Percentiles rank a stretch among this genome's conserved stretches.
Evolutionary conservation across 2,797 vertebrate genomes (phyloP).

Genomic region (Gambelia wislizenii): DNA sequence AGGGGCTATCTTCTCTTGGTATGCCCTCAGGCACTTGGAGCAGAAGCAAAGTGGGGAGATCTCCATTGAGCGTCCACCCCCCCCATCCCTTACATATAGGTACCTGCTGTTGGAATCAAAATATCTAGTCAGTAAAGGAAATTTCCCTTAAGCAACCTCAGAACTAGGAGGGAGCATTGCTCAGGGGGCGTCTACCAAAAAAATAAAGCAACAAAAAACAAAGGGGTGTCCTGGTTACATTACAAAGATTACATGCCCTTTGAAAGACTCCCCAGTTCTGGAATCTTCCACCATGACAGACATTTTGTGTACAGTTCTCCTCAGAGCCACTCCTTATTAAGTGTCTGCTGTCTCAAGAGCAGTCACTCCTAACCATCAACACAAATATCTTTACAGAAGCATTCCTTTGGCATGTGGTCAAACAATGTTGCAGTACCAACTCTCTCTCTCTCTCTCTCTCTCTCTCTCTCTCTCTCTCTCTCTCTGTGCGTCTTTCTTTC

Average conservation of each 20-base stretch:
- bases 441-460: neutral
- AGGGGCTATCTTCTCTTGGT: fast-evolving
- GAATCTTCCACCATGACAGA: neutral
- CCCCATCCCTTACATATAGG: neutral
- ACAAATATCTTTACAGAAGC: neutral
- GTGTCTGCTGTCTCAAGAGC: neutral
- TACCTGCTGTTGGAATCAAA: neutral
- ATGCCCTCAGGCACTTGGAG: neutral
- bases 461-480: neutral
- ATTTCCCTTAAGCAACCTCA: neutral
- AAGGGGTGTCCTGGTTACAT: fast-evolving
- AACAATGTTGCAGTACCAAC: constrained; percentile 12
- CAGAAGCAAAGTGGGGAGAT: neutral
- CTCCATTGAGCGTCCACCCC: neutral
- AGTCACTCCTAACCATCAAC: neutral
- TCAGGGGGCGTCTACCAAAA: neutral
- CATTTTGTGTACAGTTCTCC: neutral
- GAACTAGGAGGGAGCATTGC: fast-evolving
- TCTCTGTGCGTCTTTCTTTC: neutral
- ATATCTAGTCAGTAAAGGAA: neutral
- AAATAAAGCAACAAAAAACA: neutral
- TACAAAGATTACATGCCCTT: neutral
- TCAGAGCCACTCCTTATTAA: neutral
- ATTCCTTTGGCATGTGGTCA: neutral
- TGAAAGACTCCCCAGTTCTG: constrained; percentile 16